phyloP scores from a whole-genome alignment of 2,113 vertebrate species.

The Centropus unirufus region DNA sequence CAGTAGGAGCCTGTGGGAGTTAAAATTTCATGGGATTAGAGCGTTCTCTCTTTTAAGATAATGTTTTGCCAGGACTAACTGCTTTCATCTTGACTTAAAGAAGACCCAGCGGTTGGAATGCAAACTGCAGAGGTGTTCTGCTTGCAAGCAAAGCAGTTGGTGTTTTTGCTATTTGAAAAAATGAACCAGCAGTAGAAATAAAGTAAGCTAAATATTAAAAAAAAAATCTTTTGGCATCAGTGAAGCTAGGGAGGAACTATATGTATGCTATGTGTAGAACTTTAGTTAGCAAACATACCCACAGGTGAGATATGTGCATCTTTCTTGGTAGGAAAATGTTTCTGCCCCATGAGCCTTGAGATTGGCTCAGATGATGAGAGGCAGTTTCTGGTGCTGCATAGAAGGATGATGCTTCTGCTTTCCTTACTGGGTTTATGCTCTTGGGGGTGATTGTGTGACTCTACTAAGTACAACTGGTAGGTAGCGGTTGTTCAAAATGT shows the following conservation, averaged over 20 bases:
- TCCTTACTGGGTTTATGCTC: neutral
- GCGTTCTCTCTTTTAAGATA: neutral
- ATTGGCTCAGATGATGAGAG: neutral
- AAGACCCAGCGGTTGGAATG: neutral
- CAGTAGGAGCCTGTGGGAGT: neutral
- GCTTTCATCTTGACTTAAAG: neutral
- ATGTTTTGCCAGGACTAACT: neutral
- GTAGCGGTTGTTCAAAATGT: neutral
- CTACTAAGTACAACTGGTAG: neutral
- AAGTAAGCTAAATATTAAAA: neutral
- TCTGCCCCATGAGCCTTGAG: neutral
- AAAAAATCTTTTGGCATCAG: neutral
- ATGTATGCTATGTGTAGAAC: neutral
- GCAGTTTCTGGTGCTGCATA: neutral
- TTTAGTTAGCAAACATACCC: neutral
- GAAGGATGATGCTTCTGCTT: neutral
- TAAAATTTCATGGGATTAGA: neutral
- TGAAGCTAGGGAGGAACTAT: neutral
- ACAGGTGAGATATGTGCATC: rapidly evolving
- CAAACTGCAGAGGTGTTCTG: neutral
- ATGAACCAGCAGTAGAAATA: neutral
- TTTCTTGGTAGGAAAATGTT: neutral
- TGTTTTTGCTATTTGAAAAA: neutral
- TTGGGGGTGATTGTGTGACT: neutral
- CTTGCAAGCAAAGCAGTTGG: neutral